Base-by-base conservation (phyloP, 2,888 invertebrate genomes). In the Zeuzera pyrina region DNA sequence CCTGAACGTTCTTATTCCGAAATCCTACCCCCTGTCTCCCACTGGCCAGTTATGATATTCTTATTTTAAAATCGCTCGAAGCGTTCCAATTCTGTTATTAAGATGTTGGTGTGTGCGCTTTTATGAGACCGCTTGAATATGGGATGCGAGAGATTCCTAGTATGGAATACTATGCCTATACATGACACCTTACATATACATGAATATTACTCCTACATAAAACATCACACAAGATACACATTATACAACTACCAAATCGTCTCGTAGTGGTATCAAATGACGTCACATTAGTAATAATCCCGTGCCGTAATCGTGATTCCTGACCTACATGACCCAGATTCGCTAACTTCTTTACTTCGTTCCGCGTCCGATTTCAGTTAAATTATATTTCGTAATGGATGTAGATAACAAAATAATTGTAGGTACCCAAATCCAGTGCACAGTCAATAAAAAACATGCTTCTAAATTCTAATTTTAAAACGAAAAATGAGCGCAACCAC, bases 31-130 rank as follows among this genome's bases (percentile, higher is more conserved):
- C 60, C 46, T 49, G 41, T 43, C 55, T 52, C 68, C 65, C 65
- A 57, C 58, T 72, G 77, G 76, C 73, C 78, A 74, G 78, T 76
- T 78, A 77, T 76, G 71, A 76, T 78, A 76, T 78, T 79, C 74
- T 79, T 78, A 79, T 79, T 79, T 81, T 69, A 69, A 68, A 76
- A 77, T 74, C 71, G 74, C 78, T 72, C 61, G 70, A 65, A 73
- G 79, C 78, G 76, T 73, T 77, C 72, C 65, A 74, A 73, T 76
- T 74, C 73, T 63, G 78, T 76, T 79, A 79, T 78, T 78, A 81
- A 77, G 78, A 76, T 68, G 70, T 60, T 68, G 62, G 68, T 73
- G 72, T 74, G 74, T 70, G 74, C 69, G 55, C 58, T 65, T 71
- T 67, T 69, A 69, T 64, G 61, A 64, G 57, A 25, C 31, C 26